A percentile compares a stretch with the other conserved stretches of the same genome.
Evolutionary conservation across 2,888 invertebrate genomes (phyloP).

Genomic region (Drosophila borealis): DNA sequence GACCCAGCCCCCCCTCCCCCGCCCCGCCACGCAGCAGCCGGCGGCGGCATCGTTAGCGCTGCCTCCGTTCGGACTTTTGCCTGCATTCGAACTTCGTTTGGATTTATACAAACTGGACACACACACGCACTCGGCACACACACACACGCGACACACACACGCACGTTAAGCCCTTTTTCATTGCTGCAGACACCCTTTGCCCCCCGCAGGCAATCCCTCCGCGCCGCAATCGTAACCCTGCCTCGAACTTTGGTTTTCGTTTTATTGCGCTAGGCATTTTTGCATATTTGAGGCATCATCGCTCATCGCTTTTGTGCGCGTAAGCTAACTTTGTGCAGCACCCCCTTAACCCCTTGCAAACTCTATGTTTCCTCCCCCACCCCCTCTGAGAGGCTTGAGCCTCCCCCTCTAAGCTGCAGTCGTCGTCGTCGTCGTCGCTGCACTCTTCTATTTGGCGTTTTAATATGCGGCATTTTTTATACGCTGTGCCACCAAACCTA

Average conservation of each 20-base stretch:
- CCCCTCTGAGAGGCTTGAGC: slow-evolving; percentile 2
- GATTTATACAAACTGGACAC: slow-evolving; percentile 39
- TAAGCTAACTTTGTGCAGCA: slow-evolving; percentile 54
- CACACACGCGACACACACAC: neutral
- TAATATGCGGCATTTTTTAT: slow-evolving; percentile 74
- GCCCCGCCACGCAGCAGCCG: slow-evolving; percentile 40
- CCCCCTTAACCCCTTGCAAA: neutral
- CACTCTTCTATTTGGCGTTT: slow-evolving; percentile 77
- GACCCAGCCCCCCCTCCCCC: neutral
- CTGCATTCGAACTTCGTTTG: slow-evolving; percentile 76
- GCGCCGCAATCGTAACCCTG: slow-evolving; percentile 1
- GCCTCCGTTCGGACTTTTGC: slow-evolving; percentile 51
- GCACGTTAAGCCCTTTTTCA: slow-evolving; percentile 62
- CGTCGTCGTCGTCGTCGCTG: slow-evolving; percentile 37
- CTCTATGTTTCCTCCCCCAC: neutral
- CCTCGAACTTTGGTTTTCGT: slow-evolving; percentile 43
- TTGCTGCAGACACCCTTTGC: slow-evolving; percentile 38
- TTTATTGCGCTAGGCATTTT: slow-evolving; percentile 81
- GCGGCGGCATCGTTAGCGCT: slow-evolving; percentile 72
- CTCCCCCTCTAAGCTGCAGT: slow-evolving; percentile 67
- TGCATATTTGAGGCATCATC: slow-evolving; percentile 81
- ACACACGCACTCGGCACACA: slow-evolving; percentile 2
- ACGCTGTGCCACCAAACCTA: slow-evolving; percentile 27
- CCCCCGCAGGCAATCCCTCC: neutral
- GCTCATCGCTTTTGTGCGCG: slow-evolving; percentile 80